phyloP scores from a whole-genome alignment of 2,797 vertebrate genomes.

The Ispidina lecontei region DNA sequence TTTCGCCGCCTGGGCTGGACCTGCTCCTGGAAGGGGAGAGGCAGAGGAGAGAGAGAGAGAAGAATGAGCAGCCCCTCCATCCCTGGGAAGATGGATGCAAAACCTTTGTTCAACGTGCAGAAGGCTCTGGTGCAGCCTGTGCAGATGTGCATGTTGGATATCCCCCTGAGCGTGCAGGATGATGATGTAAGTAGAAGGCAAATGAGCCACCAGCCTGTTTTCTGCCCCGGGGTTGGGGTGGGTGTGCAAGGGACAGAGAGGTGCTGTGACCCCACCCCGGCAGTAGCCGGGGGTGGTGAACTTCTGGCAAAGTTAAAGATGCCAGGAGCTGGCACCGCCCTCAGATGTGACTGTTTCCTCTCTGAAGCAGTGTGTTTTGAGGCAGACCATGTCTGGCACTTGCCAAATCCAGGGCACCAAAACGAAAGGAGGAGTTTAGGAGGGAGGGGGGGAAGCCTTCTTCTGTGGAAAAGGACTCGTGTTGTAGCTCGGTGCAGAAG shows the following conservation, averaged over 20 bases:
- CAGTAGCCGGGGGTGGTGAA: background rate
- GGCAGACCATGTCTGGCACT: background rate
- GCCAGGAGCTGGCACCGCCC: constrained; percentile 23
- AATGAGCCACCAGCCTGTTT: background rate
- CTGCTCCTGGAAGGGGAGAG: background rate
- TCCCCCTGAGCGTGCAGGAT: constrained; percentile 85
- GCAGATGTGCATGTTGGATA: constrained; percentile 89
- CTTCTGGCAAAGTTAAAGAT: constrained; percentile 42
- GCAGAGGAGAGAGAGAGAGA: background rate
- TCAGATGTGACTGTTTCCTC: constrained; percentile 21
- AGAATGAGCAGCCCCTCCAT: constrained; percentile 58
- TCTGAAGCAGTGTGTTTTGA: background rate
- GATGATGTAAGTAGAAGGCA: constrained; percentile 82
- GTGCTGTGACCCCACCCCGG: constrained; percentile 36
- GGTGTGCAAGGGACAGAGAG: background rate
- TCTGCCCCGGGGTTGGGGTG: background rate
- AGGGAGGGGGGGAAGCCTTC: background rate
- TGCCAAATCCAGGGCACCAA: constrained; percentile 15
- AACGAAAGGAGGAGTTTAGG: constrained; percentile 7
- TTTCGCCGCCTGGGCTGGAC: background rate
- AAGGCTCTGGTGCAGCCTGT: constrained; percentile 88
- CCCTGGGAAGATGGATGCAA: constrained; percentile 82
- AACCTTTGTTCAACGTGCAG: constrained; percentile 86
- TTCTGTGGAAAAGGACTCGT: background rate
- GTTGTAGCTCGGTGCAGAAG: background rate